Base-by-base conservation (phyloP, 2,797 vertebrate genomes). In the Meda fulgida region DNA sequence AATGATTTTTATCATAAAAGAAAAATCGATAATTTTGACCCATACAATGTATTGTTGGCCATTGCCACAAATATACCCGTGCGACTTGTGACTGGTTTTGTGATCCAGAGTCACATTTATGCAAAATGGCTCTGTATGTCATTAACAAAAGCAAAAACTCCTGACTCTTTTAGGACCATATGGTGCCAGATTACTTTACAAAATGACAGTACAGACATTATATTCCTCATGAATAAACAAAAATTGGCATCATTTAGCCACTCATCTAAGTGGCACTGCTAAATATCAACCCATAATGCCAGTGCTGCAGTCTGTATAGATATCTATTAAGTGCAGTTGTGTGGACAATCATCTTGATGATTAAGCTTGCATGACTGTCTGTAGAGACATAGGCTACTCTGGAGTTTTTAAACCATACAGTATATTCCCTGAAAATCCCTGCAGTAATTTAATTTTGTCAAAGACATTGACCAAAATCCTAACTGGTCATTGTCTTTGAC, bases 401-500 rank as follows among this genome's bases (percentile, higher is more conserved):
- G 19, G 26, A n/a, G 53, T 75, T 75, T 66, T 34, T 60, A 72
- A 55, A 81, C 5, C 51, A 46, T 34, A 58, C 23, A 60, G 4
- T 26, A 29, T 43, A 72, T 82, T 71, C 72, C 14, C 16, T 21
- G 40, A 66, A 76, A 83, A 67, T 66, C 81, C 60, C 26, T 19
- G 21, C 4, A 46, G 26, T 65, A 79, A 79, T 79, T 31, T 18
- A 29, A 18, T 48, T 51, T 73, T 5, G n/a, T 46, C 6, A 66
- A 14, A 48, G 70, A 26, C 58, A 36, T 51, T 75, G 23, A n/a
- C 36, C 51, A 38, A n/a, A n/a, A n/a, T n/a, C n/a, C n/a, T n/a
- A n/a, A n/a, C n/a, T n/a, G n/a, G n/a, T n/a, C n/a, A n/a, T n/a
- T n/a, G 31, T 31, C 31, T 31, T 31, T 31, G 31, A 31, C 31